These are phyloP conservation scores for Hemitrygon akajei DNA, from an alignment of 2,797 vertebrate genomes.

Conservation along the genomic window DNA sequence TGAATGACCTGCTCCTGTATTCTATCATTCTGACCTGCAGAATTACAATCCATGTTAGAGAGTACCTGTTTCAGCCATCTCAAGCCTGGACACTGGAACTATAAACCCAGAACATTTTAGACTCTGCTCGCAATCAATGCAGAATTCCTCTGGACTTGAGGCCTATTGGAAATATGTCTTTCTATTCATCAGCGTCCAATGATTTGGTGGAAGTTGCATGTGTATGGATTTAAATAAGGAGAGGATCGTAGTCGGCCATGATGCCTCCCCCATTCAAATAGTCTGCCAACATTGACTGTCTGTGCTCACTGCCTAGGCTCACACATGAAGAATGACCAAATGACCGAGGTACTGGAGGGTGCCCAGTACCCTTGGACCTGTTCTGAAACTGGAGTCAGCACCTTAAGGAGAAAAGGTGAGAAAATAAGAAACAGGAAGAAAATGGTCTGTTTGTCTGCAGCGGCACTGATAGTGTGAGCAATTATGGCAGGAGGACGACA, in stretches of 20 bases:
- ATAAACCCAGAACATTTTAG: background rate
- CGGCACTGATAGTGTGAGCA: background rate
- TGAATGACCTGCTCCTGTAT: background rate
- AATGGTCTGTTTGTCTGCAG: background rate
- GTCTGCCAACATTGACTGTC: constrained; percentile 28
- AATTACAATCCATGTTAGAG: background rate
- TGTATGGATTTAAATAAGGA: background rate
- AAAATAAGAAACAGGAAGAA: background rate
- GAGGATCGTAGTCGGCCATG: background rate
- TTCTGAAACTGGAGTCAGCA: constrained; percentile 32
- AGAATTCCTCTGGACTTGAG: background rate
- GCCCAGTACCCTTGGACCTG: constrained; percentile 26
- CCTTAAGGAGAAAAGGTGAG: constrained; percentile 30
- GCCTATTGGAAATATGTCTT: background rate
- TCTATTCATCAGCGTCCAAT: background rate
- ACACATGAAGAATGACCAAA: constrained; percentile 24
- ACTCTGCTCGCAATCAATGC: background rate
- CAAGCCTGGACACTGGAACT: background rate
- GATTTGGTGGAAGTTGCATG: background rate
- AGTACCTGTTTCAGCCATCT: background rate
- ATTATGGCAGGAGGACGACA: background rate
- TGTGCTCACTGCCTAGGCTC: constrained; percentile 34
- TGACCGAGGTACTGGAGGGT: constrained; percentile 27
- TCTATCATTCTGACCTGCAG: background rate
- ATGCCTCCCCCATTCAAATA: background rate